These are phyloP conservation scores for Coregonus sp. DNA, from an alignment of 2,797 vertebrate species.

Conservation along the genomic window DNA sequence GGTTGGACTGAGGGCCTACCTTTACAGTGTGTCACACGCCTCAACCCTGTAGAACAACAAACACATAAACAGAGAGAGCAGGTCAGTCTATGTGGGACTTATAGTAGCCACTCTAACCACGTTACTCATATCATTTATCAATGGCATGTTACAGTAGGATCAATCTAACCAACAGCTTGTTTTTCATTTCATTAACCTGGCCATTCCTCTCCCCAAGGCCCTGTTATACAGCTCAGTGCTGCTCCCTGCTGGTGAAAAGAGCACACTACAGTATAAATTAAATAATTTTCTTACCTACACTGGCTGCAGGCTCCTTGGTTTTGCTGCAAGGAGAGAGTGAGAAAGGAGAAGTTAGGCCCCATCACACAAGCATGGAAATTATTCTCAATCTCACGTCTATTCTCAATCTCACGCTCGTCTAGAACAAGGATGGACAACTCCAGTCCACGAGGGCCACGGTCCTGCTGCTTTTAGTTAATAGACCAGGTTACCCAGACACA, in stretches of 20 bases:
- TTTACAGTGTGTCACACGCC: conserved; percentile 95
- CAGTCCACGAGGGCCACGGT: background rate
- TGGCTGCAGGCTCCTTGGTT: conserved; percentile 85
- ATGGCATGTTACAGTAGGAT: background rate
- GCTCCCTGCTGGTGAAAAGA: background rate
- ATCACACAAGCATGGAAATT: background rate
- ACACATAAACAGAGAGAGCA: conserved; percentile 56
- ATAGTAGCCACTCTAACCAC: background rate
- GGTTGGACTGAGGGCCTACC: conserved; percentile 81
- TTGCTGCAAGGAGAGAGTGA: conserved; percentile 70
- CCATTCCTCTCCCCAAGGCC: background rate
- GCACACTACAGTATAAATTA: background rate
- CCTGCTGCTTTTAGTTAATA: background rate
- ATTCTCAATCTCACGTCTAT: background rate
- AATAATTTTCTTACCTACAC: conserved; percentile 79
- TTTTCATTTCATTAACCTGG: too few relatives aligned
- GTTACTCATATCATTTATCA: conserved; percentile 3
- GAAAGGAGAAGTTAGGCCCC: conserved; percentile 6
- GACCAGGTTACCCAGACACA: background rate
- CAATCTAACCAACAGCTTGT: background rate
- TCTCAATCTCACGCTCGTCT: too few relatives aligned
- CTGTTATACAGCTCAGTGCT: conserved; percentile 18
- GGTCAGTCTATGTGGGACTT: conserved; percentile 52
- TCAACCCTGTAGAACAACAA: conserved; percentile 85
- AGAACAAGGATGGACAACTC: background rate